Evolutionary conservation across 92 coral and sea anemone species (phyloP).

Genomic region (Palythoa caribaeorum): DNA sequence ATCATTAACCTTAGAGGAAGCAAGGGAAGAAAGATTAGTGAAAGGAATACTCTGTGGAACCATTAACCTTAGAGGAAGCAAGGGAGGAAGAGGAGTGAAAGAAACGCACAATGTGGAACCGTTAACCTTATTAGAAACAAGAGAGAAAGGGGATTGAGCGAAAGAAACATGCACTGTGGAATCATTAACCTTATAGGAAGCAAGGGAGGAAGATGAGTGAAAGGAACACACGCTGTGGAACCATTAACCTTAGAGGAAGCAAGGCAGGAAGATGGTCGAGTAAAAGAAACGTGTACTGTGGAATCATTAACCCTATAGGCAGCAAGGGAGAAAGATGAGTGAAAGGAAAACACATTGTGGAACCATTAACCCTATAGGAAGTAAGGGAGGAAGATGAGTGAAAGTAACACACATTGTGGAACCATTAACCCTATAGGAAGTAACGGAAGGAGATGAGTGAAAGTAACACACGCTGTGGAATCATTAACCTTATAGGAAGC

Average conservation of each 20-base stretch:
- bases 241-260: background rate
- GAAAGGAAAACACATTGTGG: background rate
- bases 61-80: background rate
- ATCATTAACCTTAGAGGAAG: background rate
- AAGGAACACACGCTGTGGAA: background rate
- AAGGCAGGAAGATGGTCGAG: background rate
- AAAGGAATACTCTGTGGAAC: background rate
- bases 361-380: background rate
- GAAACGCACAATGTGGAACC: background rate
- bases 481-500: background rate
- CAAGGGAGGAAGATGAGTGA: background rate
- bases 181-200: background rate
- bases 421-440: background rate
- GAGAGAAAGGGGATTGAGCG: background rate
- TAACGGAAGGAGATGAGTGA: background rate
- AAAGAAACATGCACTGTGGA: background rate
- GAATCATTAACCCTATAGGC: background rate
- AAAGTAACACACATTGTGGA: background rate
- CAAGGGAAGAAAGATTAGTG: background rate
- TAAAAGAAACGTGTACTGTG: background rate
- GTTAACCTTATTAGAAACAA: no score
- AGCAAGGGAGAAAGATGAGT: background rate
- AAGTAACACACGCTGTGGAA: background rate
- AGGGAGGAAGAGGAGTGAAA: background rate
- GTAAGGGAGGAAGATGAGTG: background rate